Evolutionary conservation across 2,888 invertebrate genomes (phyloP).

Genomic region (Dioctria linearis): DNA sequence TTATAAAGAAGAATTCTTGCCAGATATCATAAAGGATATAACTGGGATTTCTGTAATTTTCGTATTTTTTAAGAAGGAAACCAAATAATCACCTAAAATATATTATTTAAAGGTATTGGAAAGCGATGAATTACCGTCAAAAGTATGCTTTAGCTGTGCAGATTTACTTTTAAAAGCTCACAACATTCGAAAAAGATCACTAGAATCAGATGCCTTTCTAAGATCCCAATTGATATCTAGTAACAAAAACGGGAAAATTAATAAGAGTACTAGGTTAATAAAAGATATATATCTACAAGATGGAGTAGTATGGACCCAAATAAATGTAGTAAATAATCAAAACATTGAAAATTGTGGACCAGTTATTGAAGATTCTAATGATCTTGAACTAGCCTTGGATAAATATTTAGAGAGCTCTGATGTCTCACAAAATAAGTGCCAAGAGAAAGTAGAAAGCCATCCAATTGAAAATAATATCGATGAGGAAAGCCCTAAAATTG

Average conservation of each 20-base stretch:
- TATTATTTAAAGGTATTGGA: conserved; percentile 1
- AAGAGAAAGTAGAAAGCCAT: not conserved
- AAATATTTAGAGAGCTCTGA: not conserved
- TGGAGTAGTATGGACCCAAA: conserved; percentile 1
- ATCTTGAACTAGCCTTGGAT: not conserved
- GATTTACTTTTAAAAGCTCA: conserved; percentile 44
- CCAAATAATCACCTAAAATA: not conserved
- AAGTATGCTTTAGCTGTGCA: conserved; percentile 49
- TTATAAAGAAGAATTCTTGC: conserved; percentile 48
- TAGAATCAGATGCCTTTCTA: conserved; percentile 46
- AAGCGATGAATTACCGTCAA: conserved; percentile 19
- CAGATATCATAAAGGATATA: conserved; percentile 42
- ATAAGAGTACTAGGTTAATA: too few relatives aligned
- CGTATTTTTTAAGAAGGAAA: not conserved
- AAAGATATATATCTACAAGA: too few relatives aligned
- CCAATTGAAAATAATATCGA: not conserved
- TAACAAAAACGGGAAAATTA: not conserved
- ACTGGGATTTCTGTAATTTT: conserved; percentile 46
- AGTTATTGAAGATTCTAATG: not conserved
- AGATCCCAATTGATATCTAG: not conserved
- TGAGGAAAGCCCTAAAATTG: too few relatives aligned
- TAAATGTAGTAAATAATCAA: not conserved
- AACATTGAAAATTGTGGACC: not conserved
- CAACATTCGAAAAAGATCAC: conserved; percentile 43
- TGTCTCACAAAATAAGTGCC: not conserved